Conservation (phyloP, 53 echinoderm and acorn worm genomes). For the Stichopus horrens region DNA sequence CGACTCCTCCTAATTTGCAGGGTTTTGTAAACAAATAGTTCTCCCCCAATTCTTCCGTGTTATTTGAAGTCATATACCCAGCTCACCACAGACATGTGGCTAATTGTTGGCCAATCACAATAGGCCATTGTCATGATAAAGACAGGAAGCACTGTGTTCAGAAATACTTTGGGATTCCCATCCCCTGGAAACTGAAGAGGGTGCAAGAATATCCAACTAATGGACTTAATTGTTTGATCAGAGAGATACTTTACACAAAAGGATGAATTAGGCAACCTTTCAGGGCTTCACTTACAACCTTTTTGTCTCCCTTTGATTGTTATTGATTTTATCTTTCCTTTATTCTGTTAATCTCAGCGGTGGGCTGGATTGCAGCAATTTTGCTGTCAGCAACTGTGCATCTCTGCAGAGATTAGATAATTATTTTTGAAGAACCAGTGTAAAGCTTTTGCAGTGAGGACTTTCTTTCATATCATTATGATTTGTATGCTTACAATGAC, state of each 20-base stretch:
- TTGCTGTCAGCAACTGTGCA: no score
- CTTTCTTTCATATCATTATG: no score
- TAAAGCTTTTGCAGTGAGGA: no score
- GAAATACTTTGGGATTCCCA: neutral
- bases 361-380: no score
- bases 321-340: slow-evolving; percentile 18
- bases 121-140: slow-evolving; percentile 16
- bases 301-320: neutral
- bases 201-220: slow-evolving; percentile 19
- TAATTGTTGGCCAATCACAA: slow-evolving; percentile 8
- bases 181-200: neutral
- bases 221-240: slow-evolving; percentile 14
- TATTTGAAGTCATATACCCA: neutral
- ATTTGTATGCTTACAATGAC: no score
- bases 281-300: no score
- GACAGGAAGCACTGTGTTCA: neutral
- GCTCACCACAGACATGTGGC: slow-evolving; percentile 20
- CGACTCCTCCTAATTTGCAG: neutral
- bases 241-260: neutral
- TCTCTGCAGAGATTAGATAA: no score
- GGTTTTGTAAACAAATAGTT: neutral
- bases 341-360: neutral
- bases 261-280: neutral
- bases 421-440: no score
- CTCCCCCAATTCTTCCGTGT: neutral